phyloP scores from a whole-genome alignment of 64 coral and sea anemone species.

The Anthopleura sola region DNA sequence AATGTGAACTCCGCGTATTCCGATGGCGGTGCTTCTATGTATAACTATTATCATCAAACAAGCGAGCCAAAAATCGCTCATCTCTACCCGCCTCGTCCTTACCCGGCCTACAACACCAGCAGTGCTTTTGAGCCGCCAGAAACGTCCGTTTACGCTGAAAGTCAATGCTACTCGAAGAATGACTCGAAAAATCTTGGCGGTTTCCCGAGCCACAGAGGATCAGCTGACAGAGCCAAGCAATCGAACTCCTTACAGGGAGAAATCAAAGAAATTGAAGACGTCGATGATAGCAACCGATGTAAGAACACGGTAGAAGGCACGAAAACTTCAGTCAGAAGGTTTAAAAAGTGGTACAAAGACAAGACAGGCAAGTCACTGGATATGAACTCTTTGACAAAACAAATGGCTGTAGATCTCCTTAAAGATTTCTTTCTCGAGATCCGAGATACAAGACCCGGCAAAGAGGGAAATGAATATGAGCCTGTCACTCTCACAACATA shows the following conservation, averaged over 20 bases:
- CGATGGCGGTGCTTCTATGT: background rate
- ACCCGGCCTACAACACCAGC: background rate
- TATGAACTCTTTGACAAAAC: conserved; percentile 86
- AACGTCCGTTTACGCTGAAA: background rate
- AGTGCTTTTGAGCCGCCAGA: conserved; percentile 1
- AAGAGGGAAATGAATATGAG: conserved; percentile 98
- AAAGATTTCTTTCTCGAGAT: conserved; percentile 99
- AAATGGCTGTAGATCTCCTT: conserved; percentile 78
- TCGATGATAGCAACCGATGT: conserved; percentile 90
- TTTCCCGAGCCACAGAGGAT: conserved; percentile 45
- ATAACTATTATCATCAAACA: background rate
- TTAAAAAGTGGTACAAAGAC: conserved; percentile 99
- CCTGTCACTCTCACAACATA: conserved; percentile 98
- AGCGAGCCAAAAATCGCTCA: conserved; percentile 10
- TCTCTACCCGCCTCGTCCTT: conserved; percentile 44
- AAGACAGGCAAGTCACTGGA: conserved; percentile 93
- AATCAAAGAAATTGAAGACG: conserved; percentile 86
- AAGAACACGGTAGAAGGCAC: conserved; percentile 99
- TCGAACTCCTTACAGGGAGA: conserved; percentile 59
- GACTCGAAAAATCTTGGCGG: conserved; percentile 48
- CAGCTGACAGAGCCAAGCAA: conserved; percentile 49
- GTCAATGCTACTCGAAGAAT: conserved; percentile 30
- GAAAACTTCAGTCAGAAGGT: conserved; percentile 94
- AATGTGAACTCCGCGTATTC: conserved; percentile 5
- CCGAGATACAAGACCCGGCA: conserved; percentile 94